A percentile compares a stretch with the other conserved stretches of the same genome.
phyloP scores from a whole-genome alignment of 2,113 vertebrate genomes.

The Catharus bicknelli region DNA sequence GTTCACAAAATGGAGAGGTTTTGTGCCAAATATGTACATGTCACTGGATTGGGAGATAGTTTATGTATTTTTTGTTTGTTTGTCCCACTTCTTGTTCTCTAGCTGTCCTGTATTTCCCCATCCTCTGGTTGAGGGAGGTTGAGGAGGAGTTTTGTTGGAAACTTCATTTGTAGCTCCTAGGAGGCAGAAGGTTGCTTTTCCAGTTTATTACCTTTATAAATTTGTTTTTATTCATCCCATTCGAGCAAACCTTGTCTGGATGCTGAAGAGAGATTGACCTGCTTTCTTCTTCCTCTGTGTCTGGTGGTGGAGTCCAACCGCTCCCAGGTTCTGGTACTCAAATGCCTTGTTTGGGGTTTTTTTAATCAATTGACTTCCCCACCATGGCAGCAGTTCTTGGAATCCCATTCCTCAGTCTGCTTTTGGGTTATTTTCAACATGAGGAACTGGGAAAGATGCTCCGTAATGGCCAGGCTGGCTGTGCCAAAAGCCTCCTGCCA shows the following conservation, averaged over 20 bases:
- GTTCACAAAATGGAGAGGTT: not conserved
- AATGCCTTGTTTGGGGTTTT: not conserved
- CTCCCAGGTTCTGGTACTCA: not conserved
- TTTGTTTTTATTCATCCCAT: not conserved
- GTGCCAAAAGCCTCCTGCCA: not conserved
- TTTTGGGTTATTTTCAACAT: not conserved
- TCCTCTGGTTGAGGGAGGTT: not conserved
- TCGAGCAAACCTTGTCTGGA: not conserved
- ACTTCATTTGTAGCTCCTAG: not conserved
- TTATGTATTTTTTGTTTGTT: not conserved
- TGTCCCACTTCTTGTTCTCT: not conserved
- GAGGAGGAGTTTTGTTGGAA: not conserved
- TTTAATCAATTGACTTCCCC: not conserved
- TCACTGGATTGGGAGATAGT: not conserved
- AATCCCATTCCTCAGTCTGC: not conserved
- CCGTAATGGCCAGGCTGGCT: not conserved
- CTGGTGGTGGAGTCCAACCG: not conserved
- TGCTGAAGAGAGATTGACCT: not conserved
- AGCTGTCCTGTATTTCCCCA: accelerated
- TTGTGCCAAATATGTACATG: not conserved
- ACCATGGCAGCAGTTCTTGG: not conserved
- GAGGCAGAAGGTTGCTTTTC: not conserved
- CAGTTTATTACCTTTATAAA: not conserved
- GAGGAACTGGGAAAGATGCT: not conserved
- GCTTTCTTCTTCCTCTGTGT: not conserved